Base-by-base conservation (phyloP, 2,113 vertebrate genomes). In the Pelusios castaneus region DNA sequence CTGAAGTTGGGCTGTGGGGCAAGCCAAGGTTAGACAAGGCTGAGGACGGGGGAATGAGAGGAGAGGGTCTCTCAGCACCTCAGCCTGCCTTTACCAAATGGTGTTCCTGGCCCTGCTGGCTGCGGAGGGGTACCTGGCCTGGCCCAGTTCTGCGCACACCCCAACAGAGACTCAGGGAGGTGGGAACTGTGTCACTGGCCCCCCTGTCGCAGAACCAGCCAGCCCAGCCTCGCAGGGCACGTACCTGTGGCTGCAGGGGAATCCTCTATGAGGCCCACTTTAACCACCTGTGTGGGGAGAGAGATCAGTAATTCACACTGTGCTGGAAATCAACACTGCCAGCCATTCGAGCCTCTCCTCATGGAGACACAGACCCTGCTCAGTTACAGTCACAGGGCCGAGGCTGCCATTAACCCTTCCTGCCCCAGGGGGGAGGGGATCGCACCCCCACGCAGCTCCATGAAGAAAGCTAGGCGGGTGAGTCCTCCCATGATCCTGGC, bases 241-340 rank as follows among this genome's bases (percentile, higher is more conserved):
- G 14, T 56, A 80, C 99, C 99, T 96, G 98, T 82, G 1, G 98
- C 97, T 34, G 98, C 98, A 2, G 98, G 98, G 3, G 98, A 98
- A 2, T 99, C 98, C 96, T 99, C 99, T 10, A 99, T 98, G 56
- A 99, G 97, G 5, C 99, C 99, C 22, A 99, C 99, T 91, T 99
- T 99, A 80, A 99, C 99, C 79, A 99, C 99, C 99, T 99, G 97
- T 89, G 88, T 52, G 52, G 63, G 41, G 51, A 22, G 63, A 70
- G 11, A 56, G 16, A 25, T 34, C n/a, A 10, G 9, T 21, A 16
- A 17, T 41, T 29, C 25, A 51, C 19, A 19, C 54, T 3, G 47
- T 3, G 54, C 14, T 29, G 41, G 41, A 49, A 63, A 34, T 10
- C 2, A 56, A 51, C 58, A 9, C 76, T 14, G 22, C 27, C 27